Evolutionary conservation across 2,797 vertebrate genomes (phyloP).

Genomic region (Tokudaia tokunoshimensis): DNA sequence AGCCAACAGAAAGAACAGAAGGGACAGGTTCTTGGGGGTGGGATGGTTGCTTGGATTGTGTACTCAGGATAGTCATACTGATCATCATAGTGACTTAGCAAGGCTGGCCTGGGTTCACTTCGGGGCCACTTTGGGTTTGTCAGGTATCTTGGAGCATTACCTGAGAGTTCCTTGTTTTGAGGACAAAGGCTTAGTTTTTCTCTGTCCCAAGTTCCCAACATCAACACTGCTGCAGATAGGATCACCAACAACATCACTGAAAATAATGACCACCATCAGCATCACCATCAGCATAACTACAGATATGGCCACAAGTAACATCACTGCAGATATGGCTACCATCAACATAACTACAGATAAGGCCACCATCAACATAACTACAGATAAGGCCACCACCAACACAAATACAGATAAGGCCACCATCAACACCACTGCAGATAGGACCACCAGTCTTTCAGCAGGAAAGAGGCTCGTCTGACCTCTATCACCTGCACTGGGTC

Average conservation of each 20-base stretch:
- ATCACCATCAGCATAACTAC: not conserved
- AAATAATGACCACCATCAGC: not conserved
- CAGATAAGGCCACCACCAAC: fast-evolving
- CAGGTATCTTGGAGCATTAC: not conserved
- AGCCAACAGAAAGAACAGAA: not conserved
- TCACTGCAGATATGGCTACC: not conserved
- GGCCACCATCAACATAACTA: not conserved
- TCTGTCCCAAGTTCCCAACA: not conserved
- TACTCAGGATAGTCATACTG: not conserved
- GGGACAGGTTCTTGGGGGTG: not conserved
- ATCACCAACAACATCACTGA: not conserved
- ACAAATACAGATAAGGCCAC: not conserved
- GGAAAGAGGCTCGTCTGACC: not conserved
- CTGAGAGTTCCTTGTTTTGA: not conserved
- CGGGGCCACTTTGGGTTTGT: fast-evolving
- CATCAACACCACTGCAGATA: not conserved
- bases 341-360: not conserved
- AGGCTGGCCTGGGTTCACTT: not conserved
- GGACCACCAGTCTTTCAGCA: no score
- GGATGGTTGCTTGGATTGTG: not conserved
- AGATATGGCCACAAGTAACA: not conserved
- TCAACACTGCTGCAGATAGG: not conserved
- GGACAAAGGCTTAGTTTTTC: not conserved
- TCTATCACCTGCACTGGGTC: not conserved
- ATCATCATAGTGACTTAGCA: not conserved